These are phyloP conservation scores for Oeneis ivallda DNA, from an alignment of 2,888 invertebrate species.

Conservation along the genomic window DNA sequence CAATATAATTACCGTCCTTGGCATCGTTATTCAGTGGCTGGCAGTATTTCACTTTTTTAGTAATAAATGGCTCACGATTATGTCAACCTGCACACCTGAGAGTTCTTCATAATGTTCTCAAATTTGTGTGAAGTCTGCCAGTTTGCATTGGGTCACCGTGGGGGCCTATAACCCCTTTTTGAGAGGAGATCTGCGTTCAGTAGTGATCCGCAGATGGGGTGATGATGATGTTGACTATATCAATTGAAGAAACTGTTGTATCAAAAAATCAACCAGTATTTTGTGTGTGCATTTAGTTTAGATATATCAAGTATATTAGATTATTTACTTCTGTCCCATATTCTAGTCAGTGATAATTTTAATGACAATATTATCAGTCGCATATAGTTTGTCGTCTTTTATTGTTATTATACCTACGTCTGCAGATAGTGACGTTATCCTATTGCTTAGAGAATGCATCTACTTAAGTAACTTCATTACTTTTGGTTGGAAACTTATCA, in stretches of 20 bases:
- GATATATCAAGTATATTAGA: not conserved
- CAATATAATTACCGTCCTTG: constrained; percentile 5
- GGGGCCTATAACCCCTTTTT: too few species aligned
- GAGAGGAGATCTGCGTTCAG: too few species aligned
- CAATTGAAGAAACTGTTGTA: too few species aligned
- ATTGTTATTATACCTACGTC: not conserved
- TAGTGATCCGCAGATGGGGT: too few species aligned
- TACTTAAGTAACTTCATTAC: not conserved
- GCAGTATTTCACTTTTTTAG: constrained; percentile 2
- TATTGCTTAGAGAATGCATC: not conserved
- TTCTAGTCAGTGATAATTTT: constrained; percentile 8
- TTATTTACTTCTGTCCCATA: constrained; percentile 4
- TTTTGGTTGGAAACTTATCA: not conserved
- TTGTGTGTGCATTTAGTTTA: not conserved
- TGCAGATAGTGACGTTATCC: not conserved
- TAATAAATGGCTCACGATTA: not conserved
- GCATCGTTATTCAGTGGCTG: not conserved
- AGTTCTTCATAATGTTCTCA: too few species aligned
- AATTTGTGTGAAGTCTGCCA: too few species aligned
- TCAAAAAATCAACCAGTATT: too few species aligned
- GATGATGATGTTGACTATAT: too few species aligned
- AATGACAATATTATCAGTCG: constrained; percentile 6
- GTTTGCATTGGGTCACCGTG: too few species aligned
- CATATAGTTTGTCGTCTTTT: not conserved
- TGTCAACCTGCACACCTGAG: too few species aligned